Percentiles rank a stretch among this genome's conserved stretches.
Evolutionary conservation across 2,888 invertebrate species (phyloP).

Genomic region (Dorcus hopei): DNA sequence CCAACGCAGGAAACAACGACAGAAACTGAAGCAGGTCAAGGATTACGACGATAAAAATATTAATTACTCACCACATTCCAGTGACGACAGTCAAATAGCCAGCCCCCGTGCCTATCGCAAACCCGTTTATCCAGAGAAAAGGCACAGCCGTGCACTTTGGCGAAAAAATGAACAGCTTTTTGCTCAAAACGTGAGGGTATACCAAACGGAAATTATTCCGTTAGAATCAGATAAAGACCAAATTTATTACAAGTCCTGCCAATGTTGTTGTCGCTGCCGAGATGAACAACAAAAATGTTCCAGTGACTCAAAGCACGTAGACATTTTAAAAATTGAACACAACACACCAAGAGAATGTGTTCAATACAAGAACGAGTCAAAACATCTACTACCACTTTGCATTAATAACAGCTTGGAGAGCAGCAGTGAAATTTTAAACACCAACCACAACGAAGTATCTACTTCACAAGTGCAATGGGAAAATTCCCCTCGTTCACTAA

Average conservation of each 20-base stretch:
- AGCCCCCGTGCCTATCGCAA: constrained; percentile 53
- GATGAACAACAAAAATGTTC: constrained; percentile 21
- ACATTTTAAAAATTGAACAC: constrained; percentile 33
- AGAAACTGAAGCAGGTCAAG: constrained; percentile 57
- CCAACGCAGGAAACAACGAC: constrained; percentile 65
- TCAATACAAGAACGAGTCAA: constrained; percentile 17
- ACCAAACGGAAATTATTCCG: constrained; percentile 52
- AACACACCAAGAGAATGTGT: constrained; percentile 27
- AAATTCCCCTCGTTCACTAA: constrained; percentile 36
- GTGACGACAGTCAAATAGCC: constrained; percentile 61
- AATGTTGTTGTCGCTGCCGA: constrained; percentile 45
- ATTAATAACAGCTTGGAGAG: constrained; percentile 23
- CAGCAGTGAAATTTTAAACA: constrained; percentile 27
- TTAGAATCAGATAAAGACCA: constrained; percentile 54
- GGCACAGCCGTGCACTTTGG: constrained; percentile 46
- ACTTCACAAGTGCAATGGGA: constrained; percentile 57
- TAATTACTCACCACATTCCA: constrained; percentile 58
- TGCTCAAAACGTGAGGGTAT: constrained; percentile 45
- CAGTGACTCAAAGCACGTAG: constrained; percentile 28
- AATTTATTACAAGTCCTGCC: constrained; percentile 38
- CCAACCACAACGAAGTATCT: constrained; percentile 34
- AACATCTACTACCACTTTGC: constrained; percentile 23
- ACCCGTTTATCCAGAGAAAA: constrained; percentile 49
- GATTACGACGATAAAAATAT: constrained; percentile 54
- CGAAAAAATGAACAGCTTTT: constrained; percentile 50